A percentile compares a stretch with the other conserved stretches of the same genome.
Evolutionary conservation across 1,140 invertebrate species (phyloP).

Genomic region (Venturia canescens): DNA sequence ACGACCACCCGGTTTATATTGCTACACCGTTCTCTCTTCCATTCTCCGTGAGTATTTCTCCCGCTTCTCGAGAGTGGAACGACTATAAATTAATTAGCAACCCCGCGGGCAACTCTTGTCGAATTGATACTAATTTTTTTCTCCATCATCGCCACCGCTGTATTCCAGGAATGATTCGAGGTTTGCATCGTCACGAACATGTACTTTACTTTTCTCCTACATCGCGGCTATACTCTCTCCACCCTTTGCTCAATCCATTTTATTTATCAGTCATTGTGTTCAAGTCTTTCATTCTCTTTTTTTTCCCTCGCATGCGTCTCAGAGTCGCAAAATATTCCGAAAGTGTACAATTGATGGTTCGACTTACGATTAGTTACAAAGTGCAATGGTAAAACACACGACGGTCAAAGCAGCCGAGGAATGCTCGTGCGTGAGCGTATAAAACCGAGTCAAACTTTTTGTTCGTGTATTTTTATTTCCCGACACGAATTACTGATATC

Average conservation of each 20-base stretch:
- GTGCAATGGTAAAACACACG: neutral
- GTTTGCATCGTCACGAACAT: neutral
- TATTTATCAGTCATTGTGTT: no score
- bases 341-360: conserved; percentile 34
- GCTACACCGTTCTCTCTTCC: neutral
- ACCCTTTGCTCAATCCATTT: neutral
- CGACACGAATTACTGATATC: conserved; percentile 9
- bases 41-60: no score
- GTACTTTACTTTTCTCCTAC: neutral
- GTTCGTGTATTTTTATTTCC: neutral
- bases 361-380: conserved; percentile 26
- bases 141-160: conserved; percentile 10
- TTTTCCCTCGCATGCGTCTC: neutral
- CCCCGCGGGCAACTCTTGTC: conserved; percentile 25
- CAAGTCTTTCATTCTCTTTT: neutral
- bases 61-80: conserved; percentile 8
- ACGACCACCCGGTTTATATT: conserved; percentile 49
- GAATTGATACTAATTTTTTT: conserved; percentile 54
- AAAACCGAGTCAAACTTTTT: neutral
- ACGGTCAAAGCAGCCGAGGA: neutral
- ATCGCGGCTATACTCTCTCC: neutral
- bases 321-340: conserved; percentile 15
- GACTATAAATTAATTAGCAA: conserved; percentile 54
- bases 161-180: conserved; percentile 16
- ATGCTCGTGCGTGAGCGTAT: conserved; percentile 16